These are phyloP conservation scores for Butorides virescens DNA, from an alignment of 2,113 vertebrate species.

Conservation along the genomic window DNA sequence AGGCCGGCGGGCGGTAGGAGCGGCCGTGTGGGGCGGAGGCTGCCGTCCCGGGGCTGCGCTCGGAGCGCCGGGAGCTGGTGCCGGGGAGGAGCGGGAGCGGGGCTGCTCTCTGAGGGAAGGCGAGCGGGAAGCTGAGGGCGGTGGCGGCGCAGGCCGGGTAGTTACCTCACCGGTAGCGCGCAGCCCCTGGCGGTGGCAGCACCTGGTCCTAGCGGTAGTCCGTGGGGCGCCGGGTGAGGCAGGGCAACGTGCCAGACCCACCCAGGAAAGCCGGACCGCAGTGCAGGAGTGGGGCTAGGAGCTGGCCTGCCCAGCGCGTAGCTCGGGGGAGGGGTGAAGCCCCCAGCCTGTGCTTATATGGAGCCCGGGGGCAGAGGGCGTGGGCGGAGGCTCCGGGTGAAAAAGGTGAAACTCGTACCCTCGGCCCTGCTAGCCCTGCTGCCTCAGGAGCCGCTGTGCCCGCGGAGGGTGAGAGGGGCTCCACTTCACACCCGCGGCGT, in stretches of 20 bases:
- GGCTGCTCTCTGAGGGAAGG: neutral
- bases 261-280: rapidly evolving
- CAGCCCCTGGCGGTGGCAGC: rapidly evolving
- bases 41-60: too few species aligned
- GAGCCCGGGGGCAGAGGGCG: too few species aligned
- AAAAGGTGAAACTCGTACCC: rapidly evolving
- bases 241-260: rapidly evolving
- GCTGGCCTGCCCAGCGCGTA: rapidly evolving
- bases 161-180: neutral
- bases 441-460: rapidly evolving
- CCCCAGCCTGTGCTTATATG: rapidly evolving
- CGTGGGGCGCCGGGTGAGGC: rapidly evolving
- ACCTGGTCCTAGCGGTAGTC: rapidly evolving
- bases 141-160: too few species aligned
- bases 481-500: rapidly evolving
- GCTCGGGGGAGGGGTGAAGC: rapidly evolving
- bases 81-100: neutral
- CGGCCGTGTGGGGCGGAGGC: too few species aligned
- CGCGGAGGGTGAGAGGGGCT: rapidly evolving
- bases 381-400: neutral
- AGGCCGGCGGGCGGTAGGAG: neutral
- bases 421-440: rapidly evolving
- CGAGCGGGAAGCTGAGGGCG: neutral
- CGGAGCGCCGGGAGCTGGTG: neutral
- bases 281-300: rapidly evolving